Conservation (phyloP, 2,797 vertebrate species). For the Falco biarmicus region DNA sequence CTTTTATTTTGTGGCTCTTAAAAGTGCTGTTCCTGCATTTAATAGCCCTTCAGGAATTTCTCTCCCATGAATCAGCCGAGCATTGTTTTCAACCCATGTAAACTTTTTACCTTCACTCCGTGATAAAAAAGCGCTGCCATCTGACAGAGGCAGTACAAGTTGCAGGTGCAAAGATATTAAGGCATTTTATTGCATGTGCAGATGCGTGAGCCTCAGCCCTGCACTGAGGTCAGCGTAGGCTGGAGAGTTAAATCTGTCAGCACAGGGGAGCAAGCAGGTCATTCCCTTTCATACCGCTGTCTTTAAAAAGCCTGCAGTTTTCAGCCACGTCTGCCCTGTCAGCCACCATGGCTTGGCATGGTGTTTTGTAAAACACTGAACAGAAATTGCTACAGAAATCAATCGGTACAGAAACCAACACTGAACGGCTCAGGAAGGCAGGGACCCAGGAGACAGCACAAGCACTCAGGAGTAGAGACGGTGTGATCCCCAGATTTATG, state of each 20-base stretch:
- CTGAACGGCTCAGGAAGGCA: background rate
- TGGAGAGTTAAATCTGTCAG: background rate
- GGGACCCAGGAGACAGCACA: background rate
- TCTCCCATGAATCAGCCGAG: background rate
- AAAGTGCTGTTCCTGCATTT: background rate
- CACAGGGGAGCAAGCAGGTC: background rate
- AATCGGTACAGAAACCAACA: background rate
- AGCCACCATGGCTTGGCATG: background rate
- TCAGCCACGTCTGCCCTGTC: background rate
- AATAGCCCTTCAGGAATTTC: background rate
- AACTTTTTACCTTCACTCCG: rapidly evolving
- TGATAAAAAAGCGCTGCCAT: background rate
- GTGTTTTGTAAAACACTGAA: background rate
- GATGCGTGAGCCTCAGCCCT: background rate
- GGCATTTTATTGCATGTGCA: background rate
- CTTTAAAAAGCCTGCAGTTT: background rate
- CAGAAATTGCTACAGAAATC: background rate
- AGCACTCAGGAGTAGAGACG: background rate
- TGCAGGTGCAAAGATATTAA: background rate
- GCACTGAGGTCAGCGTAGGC: background rate
- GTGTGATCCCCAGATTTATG: background rate
- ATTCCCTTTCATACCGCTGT: background rate
- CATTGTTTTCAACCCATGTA: background rate
- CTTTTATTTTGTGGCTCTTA: background rate
- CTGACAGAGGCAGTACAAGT: background rate